A percentile compares a stretch with the other conserved stretches of the same genome.
These are phyloP conservation scores for Epizoanthus stellaris DNA, from an alignment of 92 coral and sea anemone genomes.

Conservation along the genomic window DNA sequence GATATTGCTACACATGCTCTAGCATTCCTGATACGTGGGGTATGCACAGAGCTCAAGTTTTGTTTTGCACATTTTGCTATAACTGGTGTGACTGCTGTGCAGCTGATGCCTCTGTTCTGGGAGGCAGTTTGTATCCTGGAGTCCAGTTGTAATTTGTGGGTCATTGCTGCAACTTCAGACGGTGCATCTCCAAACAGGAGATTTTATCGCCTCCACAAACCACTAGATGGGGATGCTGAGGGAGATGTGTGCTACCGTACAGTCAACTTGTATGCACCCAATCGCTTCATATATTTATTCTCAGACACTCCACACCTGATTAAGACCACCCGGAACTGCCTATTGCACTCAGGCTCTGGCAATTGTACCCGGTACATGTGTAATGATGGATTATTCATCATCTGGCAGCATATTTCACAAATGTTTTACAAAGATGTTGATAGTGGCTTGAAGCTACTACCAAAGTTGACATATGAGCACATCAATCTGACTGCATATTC, in stretches of 20 bases:
- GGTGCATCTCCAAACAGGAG: constrained; percentile 76
- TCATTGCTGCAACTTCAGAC: constrained; percentile 54
- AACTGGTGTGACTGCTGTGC: constrained; percentile 49
- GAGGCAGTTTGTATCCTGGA: constrained; percentile 31
- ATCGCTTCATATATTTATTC: constrained; percentile 51
- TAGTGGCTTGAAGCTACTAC: constrained; percentile 1
- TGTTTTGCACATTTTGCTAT: constrained; percentile 59
- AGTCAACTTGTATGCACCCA: constrained; percentile 52
- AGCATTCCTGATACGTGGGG: constrained; percentile 27
- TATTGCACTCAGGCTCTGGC: constrained; percentile 51
- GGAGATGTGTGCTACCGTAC: constrained; percentile 41
- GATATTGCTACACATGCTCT: constrained; percentile 26
- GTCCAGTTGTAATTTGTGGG: constrained; percentile 54
- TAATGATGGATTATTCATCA: background rate
- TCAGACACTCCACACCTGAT: constrained; percentile 55
- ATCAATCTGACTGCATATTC: constrained; percentile 44
- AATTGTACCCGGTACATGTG: constrained; percentile 52
- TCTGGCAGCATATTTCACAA: constrained; percentile 1
- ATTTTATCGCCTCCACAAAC: constrained; percentile 51
- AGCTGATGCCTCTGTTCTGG: constrained; percentile 68
- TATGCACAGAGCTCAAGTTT: constrained; percentile 54
- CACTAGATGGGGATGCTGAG: constrained; percentile 38
- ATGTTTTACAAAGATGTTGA: background rate
- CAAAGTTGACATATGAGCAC: constrained; percentile 33
- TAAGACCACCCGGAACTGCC: constrained; percentile 60